Evolutionary conservation across 2,888 invertebrate species (phyloP), one percentile per base, ranked within the genome.

Genomic region (Lypha dubia): DNA sequence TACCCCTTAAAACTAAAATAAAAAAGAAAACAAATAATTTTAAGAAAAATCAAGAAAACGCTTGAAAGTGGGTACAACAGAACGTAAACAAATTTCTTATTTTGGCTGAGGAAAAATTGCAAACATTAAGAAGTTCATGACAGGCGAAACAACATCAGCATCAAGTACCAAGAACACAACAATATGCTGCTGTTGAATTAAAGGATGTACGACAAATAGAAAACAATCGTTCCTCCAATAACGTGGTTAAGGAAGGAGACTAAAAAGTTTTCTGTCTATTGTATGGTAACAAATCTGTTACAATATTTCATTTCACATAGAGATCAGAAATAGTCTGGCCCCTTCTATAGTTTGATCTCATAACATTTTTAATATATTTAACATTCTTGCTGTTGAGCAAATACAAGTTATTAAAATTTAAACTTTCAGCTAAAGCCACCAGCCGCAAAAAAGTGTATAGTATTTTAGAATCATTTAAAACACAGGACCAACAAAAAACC

Each of bases 31-130:
- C 6, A 62, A 22, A 24, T 15, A 41, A 0, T 15, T 13, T 5
- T 1, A 24, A 53, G 15, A 28, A 28, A 51, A 22, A 24, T n/a
- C 0, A 65, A 20, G 35, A 67, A 67, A 35, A 32, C 13, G 35
- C 13, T 17, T 35, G 3, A 51, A 62, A 4, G n/a, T 32, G 7
- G 17, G 8, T 4, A 32, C 15, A n/a, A n/a, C 28, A 44, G n/a
- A 67, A 53, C 46, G 24, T 22, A 53, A 81, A 76, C 44, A 81
- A 76, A 38, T 65, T 76, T 51, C 51, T 32, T 70, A 13, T 44
- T 68, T 77, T 83, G 60, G 51, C 77, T 73, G 11, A 44, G 73
- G 82, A 83, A 67, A 83, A 83, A 83, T 83, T 28, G 68, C 49
- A 35, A 5, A 63, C 74, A 83, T 83, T 83, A 74, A 24, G 24